Base-by-base conservation (phyloP, 2,888 invertebrate species). In the Eristalis arbustorum region DNA sequence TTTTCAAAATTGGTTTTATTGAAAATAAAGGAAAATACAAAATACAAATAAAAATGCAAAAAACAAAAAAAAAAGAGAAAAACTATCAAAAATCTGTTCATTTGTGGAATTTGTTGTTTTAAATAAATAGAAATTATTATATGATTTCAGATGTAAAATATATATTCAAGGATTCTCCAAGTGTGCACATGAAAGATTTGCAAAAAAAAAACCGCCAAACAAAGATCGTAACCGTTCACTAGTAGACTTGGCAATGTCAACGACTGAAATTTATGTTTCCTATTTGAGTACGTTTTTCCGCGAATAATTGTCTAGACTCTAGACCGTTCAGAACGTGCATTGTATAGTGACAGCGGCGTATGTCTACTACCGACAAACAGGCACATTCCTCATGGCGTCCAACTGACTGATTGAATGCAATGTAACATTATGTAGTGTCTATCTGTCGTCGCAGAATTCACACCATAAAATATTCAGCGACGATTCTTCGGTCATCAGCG, bases 71-170 rank as follows among this genome's bases (percentile, higher is more conserved):
- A 72, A 10, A 8, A 34, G 34, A 67, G 42, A 67, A 61, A n/a
- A 49, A 63, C n/a, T 34, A 79, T 66, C 64, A 71, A 78, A 78
- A 71, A 59, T 63, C 22, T 68, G 62, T 63, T 72, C 25, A 72
- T 23, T 42, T 64, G 71, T 77, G 42, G 61, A 78, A 71, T 72
- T 31, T 31, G n/a, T 64, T 57, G 23, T 64, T 42, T 68, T 67
- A n/a, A 28, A 22, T 18, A 61, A 23, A 40, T 42, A 67, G 42
- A 59, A 25, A 49, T 23, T 25, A 31, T 25, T 25, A 25, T 31
- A 31, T 31, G n/a, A 3, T 49, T 31, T 28, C 22, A 31, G 42
- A 59, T 69, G 57, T 18, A 18, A 37, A 37, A 37, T n/a, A 13
- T 37, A 13, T 13, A 3, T 11, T 37, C 13, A 37, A 13, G 37